Evolutionary conservation across 2,797 vertebrate species (phyloP).

Genomic region (Acanthurus tractus): DNA sequence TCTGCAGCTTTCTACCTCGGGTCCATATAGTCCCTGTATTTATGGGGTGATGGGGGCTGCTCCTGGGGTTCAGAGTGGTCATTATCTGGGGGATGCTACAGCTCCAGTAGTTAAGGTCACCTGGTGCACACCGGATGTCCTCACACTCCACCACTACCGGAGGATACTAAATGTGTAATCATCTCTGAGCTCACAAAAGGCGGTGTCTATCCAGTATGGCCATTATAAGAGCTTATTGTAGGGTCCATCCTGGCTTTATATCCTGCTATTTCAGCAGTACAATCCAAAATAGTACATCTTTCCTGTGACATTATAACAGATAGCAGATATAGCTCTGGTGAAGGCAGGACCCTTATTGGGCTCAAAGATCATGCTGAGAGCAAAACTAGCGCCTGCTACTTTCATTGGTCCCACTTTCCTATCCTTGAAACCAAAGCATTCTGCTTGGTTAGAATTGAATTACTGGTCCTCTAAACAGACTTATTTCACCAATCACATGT

Average conservation of each 20-base stretch:
- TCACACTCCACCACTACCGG: constrained; percentile 65
- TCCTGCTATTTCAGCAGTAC: constrained; percentile 68
- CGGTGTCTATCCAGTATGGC: constrained; percentile 63
- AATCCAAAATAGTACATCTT: constrained; percentile 57
- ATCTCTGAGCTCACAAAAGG: constrained; percentile 73
- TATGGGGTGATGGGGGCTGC: constrained; percentile 75
- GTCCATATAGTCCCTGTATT: constrained; percentile 76
- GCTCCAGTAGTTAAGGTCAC: constrained; percentile 82
- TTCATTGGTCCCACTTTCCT: not conserved
- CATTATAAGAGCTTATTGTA: constrained; percentile 74
- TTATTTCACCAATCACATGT: not conserved
- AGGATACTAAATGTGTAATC: constrained; percentile 84
- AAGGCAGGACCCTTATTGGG: constrained; percentile 29
- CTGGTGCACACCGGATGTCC: constrained; percentile 68
- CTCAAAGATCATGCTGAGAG: constrained; percentile 35
- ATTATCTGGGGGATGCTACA: constrained; percentile 82
- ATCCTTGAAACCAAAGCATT: not conserved
- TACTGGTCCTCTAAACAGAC: not conserved
- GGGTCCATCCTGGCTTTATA: constrained; percentile 65
- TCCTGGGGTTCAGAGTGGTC: constrained; percentile 79
- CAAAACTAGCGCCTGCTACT: constrained; percentile 10
- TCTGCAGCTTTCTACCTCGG: constrained; percentile 57
- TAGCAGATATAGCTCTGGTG: constrained; percentile 27
- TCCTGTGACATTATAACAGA: constrained; percentile 47
- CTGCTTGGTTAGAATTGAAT: not conserved